Evolutionary conservation across 2,797 vertebrate genomes (phyloP).

Genomic region (Austrolebias charrua): DNA sequence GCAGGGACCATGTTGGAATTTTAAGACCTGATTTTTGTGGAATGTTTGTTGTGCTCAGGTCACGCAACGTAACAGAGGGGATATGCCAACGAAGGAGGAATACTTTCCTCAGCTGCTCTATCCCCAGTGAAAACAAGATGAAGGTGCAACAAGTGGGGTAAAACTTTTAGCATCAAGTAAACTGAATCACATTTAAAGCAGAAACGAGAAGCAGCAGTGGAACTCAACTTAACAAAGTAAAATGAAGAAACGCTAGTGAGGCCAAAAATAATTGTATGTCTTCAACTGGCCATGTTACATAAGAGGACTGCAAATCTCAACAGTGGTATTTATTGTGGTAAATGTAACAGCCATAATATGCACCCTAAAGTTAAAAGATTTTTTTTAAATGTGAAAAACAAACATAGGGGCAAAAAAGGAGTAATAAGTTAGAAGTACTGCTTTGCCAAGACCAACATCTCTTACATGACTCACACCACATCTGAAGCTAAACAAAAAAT

Average conservation of each 20-base stretch:
- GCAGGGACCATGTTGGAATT: constrained; percentile 66
- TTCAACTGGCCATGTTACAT: constrained; percentile 46
- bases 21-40: constrained; percentile 62
- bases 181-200: constrained; percentile 53
- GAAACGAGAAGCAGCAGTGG: constrained; percentile 31
- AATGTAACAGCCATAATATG: neutral
- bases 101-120: constrained; percentile 50
- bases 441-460: constrained; percentile 70
- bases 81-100: constrained; percentile 58
- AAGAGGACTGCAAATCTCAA: constrained; percentile 31
- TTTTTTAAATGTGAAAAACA: constrained; percentile 45
- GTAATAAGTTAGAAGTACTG: constrained; percentile 30
- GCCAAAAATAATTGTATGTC: constrained; percentile 44
- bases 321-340: constrained; percentile 35
- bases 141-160: constrained; percentile 35
- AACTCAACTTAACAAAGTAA: constrained; percentile 40
- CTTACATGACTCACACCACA: constrained; percentile 75
- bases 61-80: constrained; percentile 61
- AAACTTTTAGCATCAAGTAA: constrained; percentile 25
- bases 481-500: constrained; percentile 48
- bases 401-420: constrained; percentile 29
- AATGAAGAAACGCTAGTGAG: constrained; percentile 32
- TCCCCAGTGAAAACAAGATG: constrained; percentile 34
- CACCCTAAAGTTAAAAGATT: constrained; percentile 29
- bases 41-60: constrained; percentile 67